Conservation (phyloP, 2,888 invertebrate species). For the Conistra vaccinii region DNA sequence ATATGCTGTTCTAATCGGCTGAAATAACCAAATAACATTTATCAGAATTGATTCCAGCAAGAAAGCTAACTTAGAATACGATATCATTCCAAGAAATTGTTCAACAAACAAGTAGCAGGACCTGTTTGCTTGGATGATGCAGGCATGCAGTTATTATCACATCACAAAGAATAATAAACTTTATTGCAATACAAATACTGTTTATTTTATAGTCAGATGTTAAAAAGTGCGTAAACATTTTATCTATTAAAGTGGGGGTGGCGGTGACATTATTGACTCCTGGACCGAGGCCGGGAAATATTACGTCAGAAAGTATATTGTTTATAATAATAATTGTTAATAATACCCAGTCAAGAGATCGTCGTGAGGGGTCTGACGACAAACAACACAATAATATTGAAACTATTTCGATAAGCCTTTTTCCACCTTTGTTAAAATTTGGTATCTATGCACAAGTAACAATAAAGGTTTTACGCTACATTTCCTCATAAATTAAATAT, state of each 20-base stretch:
- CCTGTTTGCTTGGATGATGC: conserved; percentile 12
- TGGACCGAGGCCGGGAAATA: conserved; percentile 32
- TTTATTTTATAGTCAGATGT: conserved; percentile 2
- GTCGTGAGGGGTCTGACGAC: conserved; percentile 46
- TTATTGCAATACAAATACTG: conserved; percentile 5
- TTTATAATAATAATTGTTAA: conserved; percentile 36
- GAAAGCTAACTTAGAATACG: background rate
- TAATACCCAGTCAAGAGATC: conserved; percentile 24
- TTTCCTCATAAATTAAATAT: conserved; percentile 3
- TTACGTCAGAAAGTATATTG: conserved; percentile 62
- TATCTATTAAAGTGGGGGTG: conserved; percentile 30
- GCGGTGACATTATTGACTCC: conserved; percentile 58
- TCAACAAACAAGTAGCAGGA: conserved; percentile 28
- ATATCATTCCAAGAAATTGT: conserved; percentile 20
- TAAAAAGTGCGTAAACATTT: conserved; percentile 36
- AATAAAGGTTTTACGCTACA: background rate
- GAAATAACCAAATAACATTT: background rate
- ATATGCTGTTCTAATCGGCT: background rate
- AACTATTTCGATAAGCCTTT: background rate
- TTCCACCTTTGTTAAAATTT: no score
- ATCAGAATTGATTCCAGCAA: background rate
- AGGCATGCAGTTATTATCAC: background rate
- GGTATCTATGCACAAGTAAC: background rate
- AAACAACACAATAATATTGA: conserved; percentile 8
- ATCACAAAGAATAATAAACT: conserved; percentile 18